Percentiles rank a stretch among this genome's conserved stretches.
Evolutionary conservation across 2,113 vertebrate species (phyloP).

Genomic region (Pollachius pollachius): DNA sequence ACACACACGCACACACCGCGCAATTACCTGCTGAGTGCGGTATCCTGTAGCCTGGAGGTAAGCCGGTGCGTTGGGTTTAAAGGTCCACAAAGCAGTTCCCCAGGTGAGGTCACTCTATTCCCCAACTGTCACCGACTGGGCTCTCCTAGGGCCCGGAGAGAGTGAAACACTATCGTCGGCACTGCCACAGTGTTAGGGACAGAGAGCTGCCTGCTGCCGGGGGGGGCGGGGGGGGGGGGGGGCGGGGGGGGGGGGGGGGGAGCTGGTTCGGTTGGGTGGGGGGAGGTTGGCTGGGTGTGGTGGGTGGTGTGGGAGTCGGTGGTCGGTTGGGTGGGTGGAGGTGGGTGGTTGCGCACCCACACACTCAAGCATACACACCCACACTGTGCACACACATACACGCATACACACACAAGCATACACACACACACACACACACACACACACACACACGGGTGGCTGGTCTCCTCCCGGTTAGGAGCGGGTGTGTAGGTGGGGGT

Average conservation of each 20-base stretch:
- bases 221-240: constrained; percentile 22
- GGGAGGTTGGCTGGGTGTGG: not conserved
- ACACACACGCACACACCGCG: too few relatives aligned
- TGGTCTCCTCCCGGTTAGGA: not conserved
- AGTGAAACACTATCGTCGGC: constrained; percentile 65
- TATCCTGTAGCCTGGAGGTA: too few relatives aligned
- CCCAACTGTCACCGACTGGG: constrained; percentile 40
- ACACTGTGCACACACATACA: too few relatives aligned
- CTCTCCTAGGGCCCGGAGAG: constrained; percentile 54
- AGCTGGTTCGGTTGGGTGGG: not conserved
- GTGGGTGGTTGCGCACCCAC: too few relatives aligned
- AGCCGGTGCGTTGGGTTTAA: not conserved
- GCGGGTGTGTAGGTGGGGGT: not conserved
- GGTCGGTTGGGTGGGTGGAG: too few relatives aligned
- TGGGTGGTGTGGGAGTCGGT: not conserved
- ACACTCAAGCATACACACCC: too few relatives aligned
- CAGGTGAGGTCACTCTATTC: constrained; percentile 35
- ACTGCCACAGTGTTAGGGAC: constrained; percentile 46
- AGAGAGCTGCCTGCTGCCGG: constrained; percentile 7
- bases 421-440: too few relatives aligned
- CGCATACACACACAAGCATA: too few relatives aligned
- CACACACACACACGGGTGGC: not conserved
- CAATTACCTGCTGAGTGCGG: too few relatives aligned
- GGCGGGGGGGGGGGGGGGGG: constrained; percentile 13
- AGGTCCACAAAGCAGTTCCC: constrained; percentile 33